Evolutionary conservation across 1,140 invertebrate genomes (phyloP).

Genomic region (Thalassaphorura encarpata): DNA sequence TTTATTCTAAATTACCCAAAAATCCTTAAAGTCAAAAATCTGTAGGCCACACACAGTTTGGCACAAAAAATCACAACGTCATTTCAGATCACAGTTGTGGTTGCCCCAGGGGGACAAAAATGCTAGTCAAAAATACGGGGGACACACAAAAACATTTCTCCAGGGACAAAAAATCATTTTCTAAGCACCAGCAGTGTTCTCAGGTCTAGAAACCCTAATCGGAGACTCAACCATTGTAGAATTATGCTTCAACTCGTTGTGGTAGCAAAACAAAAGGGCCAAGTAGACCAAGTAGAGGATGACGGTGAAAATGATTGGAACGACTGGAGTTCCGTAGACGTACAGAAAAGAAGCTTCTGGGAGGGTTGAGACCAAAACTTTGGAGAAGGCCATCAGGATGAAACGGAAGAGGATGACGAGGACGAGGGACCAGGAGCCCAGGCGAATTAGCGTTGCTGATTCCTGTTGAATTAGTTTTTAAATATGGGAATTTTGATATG

Average conservation of each 20-base stretch:
- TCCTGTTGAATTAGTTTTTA: too few relatives aligned
- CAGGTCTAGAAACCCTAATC: too few relatives aligned
- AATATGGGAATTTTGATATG: too few relatives aligned
- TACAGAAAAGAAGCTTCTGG: slow-evolving; percentile 23
- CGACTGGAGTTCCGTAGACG: slow-evolving; percentile 17
- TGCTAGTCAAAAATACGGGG: too few relatives aligned
- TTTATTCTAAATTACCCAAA: too few relatives aligned
- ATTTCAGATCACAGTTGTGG: too few relatives aligned
- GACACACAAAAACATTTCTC: too few relatives aligned
- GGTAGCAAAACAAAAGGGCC: slow-evolving; percentile 27
- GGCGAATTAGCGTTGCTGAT: slow-evolving; percentile 15
- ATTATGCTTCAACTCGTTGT: slow-evolving; percentile 26
- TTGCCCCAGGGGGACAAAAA: too few relatives aligned
- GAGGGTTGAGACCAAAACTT: slow-evolving; percentile 13
- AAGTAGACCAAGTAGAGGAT: slow-evolving; percentile 29
- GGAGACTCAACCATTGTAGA: neutral
- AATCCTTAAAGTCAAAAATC: too few relatives aligned
- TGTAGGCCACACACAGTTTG: too few relatives aligned
- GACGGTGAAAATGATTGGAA: slow-evolving; percentile 21
- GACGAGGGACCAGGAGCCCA: slow-evolving; percentile 12
- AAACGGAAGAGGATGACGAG: slow-evolving; percentile 17
- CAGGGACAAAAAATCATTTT: neutral
- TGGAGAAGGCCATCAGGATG: slow-evolving; percentile 17
- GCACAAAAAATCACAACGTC: too few relatives aligned
- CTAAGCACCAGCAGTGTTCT: too few relatives aligned